Evolutionary conservation across 2,113 vertebrate genomes (phyloP).

Genomic region (Ploceus nigricollis): DNA sequence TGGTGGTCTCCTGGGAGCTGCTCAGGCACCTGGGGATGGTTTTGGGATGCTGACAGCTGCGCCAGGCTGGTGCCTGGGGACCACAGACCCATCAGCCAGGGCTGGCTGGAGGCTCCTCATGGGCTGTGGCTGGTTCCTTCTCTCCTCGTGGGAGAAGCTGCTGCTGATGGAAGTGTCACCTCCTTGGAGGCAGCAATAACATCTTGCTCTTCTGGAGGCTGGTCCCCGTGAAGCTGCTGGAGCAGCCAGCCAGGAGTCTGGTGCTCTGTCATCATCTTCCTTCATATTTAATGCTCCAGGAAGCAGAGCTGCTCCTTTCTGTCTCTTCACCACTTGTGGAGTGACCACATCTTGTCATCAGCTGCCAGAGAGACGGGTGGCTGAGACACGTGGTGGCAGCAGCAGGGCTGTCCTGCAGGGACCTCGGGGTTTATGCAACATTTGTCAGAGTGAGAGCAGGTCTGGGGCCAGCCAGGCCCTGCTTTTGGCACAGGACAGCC

Average conservation of each 20-base stretch:
- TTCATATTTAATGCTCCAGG: not conserved
- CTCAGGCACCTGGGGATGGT: not conserved
- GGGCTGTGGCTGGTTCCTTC: not conserved
- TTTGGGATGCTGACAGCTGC: not conserved
- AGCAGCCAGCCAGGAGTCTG: not conserved
- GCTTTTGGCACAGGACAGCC: not conserved
- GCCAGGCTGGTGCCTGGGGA: not conserved
- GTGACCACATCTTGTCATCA: not conserved
- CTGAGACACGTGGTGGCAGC: not conserved
- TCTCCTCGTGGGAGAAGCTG: not conserved
- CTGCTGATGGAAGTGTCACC: not conserved
- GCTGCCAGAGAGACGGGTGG: not conserved
- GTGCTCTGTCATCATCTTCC: constrained; percentile 6
- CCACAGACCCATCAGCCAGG: not conserved
- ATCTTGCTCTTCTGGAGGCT: not conserved
- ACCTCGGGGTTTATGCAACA: not conserved
- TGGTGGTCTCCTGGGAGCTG: not conserved
- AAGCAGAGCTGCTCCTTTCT: constrained; percentile 1
- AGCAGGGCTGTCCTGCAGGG: not conserved
- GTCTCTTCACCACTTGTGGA: not conserved
- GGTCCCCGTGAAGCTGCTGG: not conserved
- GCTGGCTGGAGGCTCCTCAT: not conserved
- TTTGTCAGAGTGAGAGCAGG: not conserved
- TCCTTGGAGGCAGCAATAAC: not conserved
- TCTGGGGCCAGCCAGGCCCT: not conserved